Base-by-base conservation (phyloP, 2,797 vertebrate genomes). In the Anabacerthia variegaticeps region DNA sequence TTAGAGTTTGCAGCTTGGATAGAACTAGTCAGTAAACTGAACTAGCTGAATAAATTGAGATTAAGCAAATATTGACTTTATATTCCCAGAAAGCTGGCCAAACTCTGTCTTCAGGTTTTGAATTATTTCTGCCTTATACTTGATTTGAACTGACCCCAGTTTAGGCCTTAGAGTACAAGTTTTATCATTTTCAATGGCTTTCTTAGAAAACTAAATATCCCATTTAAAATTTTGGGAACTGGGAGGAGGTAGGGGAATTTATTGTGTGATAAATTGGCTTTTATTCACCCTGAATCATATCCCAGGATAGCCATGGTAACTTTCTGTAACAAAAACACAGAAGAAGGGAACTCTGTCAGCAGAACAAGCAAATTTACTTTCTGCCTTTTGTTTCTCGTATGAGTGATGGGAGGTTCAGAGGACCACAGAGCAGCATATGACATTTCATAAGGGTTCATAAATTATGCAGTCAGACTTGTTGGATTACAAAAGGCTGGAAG, bases 391-490 rank as follows among this genome's bases (percentile, higher is more conserved):
- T 76, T 85, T 92, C 91, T 78, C 36, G 32, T 88, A 74, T 74
- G 75, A 92, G 71, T 49, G 80, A 71, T 67, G 10, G 61, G 56
- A 83, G 58, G 72, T 92, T 89, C 63, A 91, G 85, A 88, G 81
- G 69, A 89, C 85, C 75, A 67, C 10, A 22, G 78, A 90, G 58
- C 41, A 83, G 44, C 16, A 4, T 54, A 77, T 83, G 86, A 87
- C 55, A 54, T 84, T 95, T 95, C 56, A 36, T 83, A 83, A 77
- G 21, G 26, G 28, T 88, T 96, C 43, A 94, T 96, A 88, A 96
- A 96, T 96, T 95, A 86, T 96, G 73, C 91, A 95, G 69, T 65
- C 87, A 63, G 93, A 69, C 56, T 84, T 89, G 85, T 51, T 92
- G 91, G 87, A 87, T 92, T 96, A 82, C 84, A 92, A 83, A 94